Evolutionary conservation across 2,797 vertebrate genomes (phyloP).

Genomic region (Paedocypris micromegethes): DNA sequence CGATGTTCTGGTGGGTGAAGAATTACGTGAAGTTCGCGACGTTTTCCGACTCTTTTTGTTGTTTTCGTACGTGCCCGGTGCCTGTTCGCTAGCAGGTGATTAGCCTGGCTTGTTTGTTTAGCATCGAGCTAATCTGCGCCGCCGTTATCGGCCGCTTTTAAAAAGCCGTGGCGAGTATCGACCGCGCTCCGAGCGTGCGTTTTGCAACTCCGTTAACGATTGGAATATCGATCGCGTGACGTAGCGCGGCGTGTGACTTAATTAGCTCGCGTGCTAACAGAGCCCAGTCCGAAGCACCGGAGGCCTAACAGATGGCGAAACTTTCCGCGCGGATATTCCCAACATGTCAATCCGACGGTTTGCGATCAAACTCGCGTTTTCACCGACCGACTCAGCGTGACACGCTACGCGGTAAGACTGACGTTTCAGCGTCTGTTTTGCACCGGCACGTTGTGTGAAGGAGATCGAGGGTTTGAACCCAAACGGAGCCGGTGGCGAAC

Average conservation of each 20-base stretch:
- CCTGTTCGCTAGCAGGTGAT: conserved; percentile 37
- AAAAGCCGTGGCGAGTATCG: not conserved
- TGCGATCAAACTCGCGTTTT: not conserved
- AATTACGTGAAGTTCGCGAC: not conserved
- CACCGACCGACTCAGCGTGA: not conserved
- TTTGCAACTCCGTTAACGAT: conserved; percentile 21
- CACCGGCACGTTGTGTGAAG: not conserved
- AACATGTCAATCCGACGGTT: not conserved
- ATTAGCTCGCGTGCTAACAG: conserved; percentile 28
- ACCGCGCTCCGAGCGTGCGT: not conserved
- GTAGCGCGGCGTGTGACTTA: conserved; percentile 2
- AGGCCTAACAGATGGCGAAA: conserved; percentile 28
- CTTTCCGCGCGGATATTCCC: not conserved
- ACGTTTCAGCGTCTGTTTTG: not conserved
- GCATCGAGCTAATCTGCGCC: conserved; percentile 10
- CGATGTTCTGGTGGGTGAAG: conserved; percentile 54
- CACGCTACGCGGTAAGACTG: conserved; percentile 10
- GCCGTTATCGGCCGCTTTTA: conserved; percentile 2
- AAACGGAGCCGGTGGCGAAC: too few relatives aligned
- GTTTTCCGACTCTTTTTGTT: conserved; percentile 17
- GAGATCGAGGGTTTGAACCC: not conserved
- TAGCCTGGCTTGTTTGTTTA: conserved; percentile 32
- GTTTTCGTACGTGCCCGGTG: conserved; percentile 26
- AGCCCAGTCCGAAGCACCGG: not conserved
- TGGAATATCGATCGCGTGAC: conserved; percentile 1